Evolutionary conservation across 2,113 vertebrate genomes (phyloP).

Genomic region (Hippocampus barbouri): DNA sequence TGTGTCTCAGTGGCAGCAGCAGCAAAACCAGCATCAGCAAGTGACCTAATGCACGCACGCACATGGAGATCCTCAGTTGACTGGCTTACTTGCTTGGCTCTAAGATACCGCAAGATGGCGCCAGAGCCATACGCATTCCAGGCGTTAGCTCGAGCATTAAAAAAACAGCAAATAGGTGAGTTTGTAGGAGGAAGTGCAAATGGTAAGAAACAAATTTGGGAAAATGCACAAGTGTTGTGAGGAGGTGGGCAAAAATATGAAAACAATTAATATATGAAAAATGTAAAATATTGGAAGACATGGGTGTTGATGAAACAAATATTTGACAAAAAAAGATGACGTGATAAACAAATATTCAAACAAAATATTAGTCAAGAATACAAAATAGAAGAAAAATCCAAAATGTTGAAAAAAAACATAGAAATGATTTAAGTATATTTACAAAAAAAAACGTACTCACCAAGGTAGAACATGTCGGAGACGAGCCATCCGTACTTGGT

Average conservation of each 20-base stretch:
- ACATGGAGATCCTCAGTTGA: too few species aligned
- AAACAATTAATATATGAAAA: not conserved
- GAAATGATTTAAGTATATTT: not conserved
- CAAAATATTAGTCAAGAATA: too few species aligned
- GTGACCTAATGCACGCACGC: slow-evolving; percentile 66
- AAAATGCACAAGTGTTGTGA: too few species aligned
- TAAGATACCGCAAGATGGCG: too few species aligned
- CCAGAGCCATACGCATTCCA: too few species aligned
- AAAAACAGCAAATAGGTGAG: too few species aligned
- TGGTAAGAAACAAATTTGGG: too few species aligned
- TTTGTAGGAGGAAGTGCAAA: too few species aligned
- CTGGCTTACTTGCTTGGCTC: too few species aligned
- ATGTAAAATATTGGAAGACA: not conserved
- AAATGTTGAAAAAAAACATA: not conserved
- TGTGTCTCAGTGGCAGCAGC: slow-evolving; percentile 74
- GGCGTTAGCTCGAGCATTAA: too few species aligned
- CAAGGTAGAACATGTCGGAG: slow-evolving; percentile 77
- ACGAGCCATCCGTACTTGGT: slow-evolving; percentile 76
- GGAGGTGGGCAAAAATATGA: not conserved
- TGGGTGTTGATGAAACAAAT: not conserved
- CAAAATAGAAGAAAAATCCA: not conserved
- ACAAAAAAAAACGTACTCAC: slow-evolving; percentile 48
- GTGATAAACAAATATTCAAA: not conserved
- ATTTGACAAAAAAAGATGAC: not conserved
- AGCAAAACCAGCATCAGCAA: slow-evolving; percentile 74